Base-by-base conservation (phyloP, 2,113 vertebrate species). In the Colossoma macropomum region DNA sequence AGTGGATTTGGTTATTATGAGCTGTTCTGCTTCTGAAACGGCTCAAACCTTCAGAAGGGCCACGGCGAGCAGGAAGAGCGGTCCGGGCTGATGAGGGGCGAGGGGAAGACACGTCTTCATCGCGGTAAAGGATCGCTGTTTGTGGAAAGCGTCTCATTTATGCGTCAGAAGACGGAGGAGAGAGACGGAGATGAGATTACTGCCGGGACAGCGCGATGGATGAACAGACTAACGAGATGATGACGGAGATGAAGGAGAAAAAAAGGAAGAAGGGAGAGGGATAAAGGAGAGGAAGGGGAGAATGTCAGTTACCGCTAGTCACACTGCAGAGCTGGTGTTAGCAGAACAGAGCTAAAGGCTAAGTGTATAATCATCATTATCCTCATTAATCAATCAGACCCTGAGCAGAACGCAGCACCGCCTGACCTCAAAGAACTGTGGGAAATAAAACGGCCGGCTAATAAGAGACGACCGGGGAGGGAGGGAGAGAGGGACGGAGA, bases 351-450 rank as follows among this genome's bases (percentile, higher is more conserved):
- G 50, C 80, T 38, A 63, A 59, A 77, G 70, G 79, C 59, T 48
- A 62, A 72, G 45, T 30, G 70, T 32, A 21, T 66, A 68, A 85
- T 85, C 60, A 85, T 74, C 84, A 74, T 85, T 82, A 56, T 23
- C 54, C 30, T 82, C 27, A 25, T 79, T 75, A 79, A 82, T 86
- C 71, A 85, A 81, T 82, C 75, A 69, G 56, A 77, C 1, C 17
- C 0, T 4, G 21, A 23, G 2, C 38, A 69, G 70, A 81, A 56
- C 25, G 16, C 65, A 62, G 28, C 52, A n/a, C 69, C 34, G 60
- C 63, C 38, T 56, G 32, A 81, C 73, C 73, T 13, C 32, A 15
- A 0, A 17, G 54, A 74, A 68, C 60, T 9, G 21, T 30, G n/a
- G 23, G 28, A 45, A 6, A 45, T 45, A 45, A 45, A 45, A 25